These are phyloP conservation scores for Pelobates cultripes DNA, from an alignment of 2,797 vertebrate genomes.

Conservation along the genomic window DNA sequence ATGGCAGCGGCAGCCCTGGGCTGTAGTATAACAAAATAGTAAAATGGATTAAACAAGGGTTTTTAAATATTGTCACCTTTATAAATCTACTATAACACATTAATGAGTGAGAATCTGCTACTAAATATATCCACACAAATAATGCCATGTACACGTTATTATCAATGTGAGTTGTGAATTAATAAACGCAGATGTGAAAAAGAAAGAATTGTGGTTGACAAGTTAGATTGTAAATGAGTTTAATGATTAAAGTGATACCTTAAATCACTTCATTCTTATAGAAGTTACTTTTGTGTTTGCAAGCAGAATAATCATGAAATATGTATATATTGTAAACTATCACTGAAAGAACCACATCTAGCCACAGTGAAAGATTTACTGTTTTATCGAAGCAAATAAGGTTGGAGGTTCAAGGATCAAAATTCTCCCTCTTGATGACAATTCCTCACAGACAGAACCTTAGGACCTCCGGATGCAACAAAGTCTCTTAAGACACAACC, in stretches of 20 bases:
- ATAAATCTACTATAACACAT: too few relatives aligned
- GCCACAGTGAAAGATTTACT: neutral
- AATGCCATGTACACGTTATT: neutral
- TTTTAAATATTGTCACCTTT: too few relatives aligned
- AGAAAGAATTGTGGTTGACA: conserved; percentile 8
- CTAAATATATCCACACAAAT: too few relatives aligned
- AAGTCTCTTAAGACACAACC: neutral
- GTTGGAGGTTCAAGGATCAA: neutral
- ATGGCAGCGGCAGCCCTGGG: too few relatives aligned
- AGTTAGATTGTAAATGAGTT: conserved; percentile 19
- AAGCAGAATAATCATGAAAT: neutral
- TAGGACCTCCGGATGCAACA: neutral
- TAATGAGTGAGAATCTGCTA: too few relatives aligned
- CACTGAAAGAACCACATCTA: neutral
- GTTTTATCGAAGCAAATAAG: neutral
- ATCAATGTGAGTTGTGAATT: conserved; percentile 24
- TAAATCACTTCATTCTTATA: conserved; percentile 12
- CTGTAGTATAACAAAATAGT: too few relatives aligned
- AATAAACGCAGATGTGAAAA: conserved; percentile 14
- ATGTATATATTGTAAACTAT: neutral
- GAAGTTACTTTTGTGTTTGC: neutral
- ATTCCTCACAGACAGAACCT: neutral
- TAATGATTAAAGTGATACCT: conserved; percentile 16
- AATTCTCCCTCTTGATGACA: neutral
- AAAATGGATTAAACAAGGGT: too few relatives aligned